Percentiles rank a stretch among this genome's conserved stretches.
Conservation (phyloP, 1,140 invertebrate genomes). For the Meteorus sp. region DNA sequence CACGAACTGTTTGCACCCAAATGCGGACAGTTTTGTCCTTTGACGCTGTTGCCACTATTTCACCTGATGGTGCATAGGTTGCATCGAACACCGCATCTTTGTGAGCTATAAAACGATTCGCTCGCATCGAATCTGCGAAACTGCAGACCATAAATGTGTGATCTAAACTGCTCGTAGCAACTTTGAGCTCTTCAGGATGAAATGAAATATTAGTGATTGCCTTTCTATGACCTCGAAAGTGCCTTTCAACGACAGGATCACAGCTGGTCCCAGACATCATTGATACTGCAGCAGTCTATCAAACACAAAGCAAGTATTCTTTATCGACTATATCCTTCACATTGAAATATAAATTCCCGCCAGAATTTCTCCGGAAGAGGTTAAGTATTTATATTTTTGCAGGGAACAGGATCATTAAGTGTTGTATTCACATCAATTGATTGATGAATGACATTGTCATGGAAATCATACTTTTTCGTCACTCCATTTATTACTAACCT, state of each 20-base stretch:
- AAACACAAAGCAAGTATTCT: too few relatives aligned
- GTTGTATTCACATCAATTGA: too few relatives aligned
- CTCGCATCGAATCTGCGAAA: constrained; percentile 63
- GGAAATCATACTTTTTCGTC: too few relatives aligned
- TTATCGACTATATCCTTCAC: too few relatives aligned
- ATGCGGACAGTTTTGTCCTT: constrained; percentile 80
- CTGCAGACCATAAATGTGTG: constrained; percentile 82
- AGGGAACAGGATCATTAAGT: too few relatives aligned
- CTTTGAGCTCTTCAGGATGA: constrained; percentile 72
- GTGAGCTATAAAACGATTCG: constrained; percentile 70
- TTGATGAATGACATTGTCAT: too few relatives aligned
- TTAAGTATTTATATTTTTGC: too few relatives aligned
- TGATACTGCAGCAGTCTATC: neutral
- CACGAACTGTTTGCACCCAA: constrained; percentile 82
- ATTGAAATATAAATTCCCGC: too few relatives aligned
- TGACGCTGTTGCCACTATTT: constrained; percentile 80
- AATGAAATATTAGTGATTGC: constrained; percentile 75
- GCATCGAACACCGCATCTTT: constrained; percentile 67
- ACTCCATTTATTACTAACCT: too few relatives aligned
- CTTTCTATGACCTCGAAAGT: constrained; percentile 79
- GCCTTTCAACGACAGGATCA: constrained; percentile 72
- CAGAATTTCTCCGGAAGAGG: too few relatives aligned
- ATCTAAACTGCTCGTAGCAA: constrained; percentile 79
- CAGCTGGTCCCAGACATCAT: constrained; percentile 18
- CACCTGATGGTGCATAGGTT: constrained; percentile 77